A percentile compares a stretch with the other conserved stretches of the same genome.
These are phyloP conservation scores for Tympanuchus pallidicinctus DNA, from an alignment of 2,113 vertebrate genomes.

Conservation along the genomic window DNA sequence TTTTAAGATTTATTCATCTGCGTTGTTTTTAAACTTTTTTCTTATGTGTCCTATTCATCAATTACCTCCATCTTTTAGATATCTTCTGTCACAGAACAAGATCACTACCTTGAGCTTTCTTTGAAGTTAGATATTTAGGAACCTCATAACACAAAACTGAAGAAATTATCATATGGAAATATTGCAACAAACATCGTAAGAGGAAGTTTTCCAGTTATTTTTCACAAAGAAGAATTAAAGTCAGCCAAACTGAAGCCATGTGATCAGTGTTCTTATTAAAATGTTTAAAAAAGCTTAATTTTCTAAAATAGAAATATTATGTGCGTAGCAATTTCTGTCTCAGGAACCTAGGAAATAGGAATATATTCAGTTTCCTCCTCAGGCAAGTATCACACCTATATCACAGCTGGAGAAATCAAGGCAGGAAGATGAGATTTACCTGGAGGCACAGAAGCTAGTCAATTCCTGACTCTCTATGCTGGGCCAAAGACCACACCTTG, in stretches of 20 bases:
- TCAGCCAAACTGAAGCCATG: accelerated
- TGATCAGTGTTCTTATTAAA: neutral
- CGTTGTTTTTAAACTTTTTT: neutral
- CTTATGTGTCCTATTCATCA: neutral
- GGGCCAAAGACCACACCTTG: slow-evolving; percentile 45
- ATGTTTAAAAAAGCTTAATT: neutral
- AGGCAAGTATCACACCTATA: neutral
- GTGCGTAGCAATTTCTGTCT: neutral
- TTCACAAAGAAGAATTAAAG: neutral
- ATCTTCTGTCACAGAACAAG: neutral
- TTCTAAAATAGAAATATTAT: neutral
- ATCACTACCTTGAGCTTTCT: neutral
- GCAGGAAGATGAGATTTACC: slow-evolving; percentile 43
- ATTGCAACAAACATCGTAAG: neutral
- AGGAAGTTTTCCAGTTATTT: neutral
- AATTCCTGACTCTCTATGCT: neutral
- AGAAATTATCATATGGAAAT: neutral
- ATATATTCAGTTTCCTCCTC: accelerated
- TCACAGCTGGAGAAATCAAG: neutral
- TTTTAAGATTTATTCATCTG: neutral
- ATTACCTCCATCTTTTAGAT: neutral
- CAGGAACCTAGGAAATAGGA: neutral
- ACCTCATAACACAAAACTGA: accelerated
- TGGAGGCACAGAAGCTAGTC: slow-evolving; percentile 40
- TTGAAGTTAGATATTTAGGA: neutral